Evolutionary conservation across 2,113 vertebrate genomes (phyloP), one percentile per base, ranked within the genome.

Genomic region (Neogobius melanostomus): DNA sequence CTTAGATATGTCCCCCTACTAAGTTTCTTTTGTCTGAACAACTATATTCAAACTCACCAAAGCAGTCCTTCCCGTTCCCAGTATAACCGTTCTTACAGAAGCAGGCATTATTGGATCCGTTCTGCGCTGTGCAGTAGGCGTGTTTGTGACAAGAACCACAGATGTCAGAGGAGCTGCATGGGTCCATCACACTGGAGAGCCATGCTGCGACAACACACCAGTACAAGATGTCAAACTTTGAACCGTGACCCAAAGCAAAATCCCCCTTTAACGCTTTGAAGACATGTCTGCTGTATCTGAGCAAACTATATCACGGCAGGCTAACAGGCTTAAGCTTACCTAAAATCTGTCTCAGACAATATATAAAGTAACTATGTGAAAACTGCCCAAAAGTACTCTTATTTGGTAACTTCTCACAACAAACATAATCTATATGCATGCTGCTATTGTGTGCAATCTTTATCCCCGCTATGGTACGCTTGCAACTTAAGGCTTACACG

Each of bases 141-240:
- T 87, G 42, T 21, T 15, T 3, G 80, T 90, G 90, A 83, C 93
- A 94, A 16, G 68, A 64, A 21, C 45, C 5, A 79, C 92, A 93
- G 79, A 82, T 88, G 80, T 88, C 79, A 86, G 65, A 78, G 66
- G 82, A 82, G 82, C 79, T 71, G 83, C 90, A 87, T 77, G 87
- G 87, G 75, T 88, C 85, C 86, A 80, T 88, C 74, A 92, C 63
- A 92, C 81, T 91, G 72, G 77, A 92, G 82, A 94, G 82, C 90
- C 92, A 94, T 84, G 83, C 93, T 94, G 85, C 5, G 56, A 59
- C 11, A 0, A 62, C 17, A 75, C 61, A 72, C 72, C 80, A 59
- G 36, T 0, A 73, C 10, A 67, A 78, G 12, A 71, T n/a, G 53
- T 28, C 49, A 17, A 16, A 74, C 5, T 59, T 51, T 46, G 16